Percentiles rank a stretch among this genome's conserved stretches.
Conservation (phyloP, 2,797 vertebrate genomes). For the Hylomyscus alleni region DNA sequence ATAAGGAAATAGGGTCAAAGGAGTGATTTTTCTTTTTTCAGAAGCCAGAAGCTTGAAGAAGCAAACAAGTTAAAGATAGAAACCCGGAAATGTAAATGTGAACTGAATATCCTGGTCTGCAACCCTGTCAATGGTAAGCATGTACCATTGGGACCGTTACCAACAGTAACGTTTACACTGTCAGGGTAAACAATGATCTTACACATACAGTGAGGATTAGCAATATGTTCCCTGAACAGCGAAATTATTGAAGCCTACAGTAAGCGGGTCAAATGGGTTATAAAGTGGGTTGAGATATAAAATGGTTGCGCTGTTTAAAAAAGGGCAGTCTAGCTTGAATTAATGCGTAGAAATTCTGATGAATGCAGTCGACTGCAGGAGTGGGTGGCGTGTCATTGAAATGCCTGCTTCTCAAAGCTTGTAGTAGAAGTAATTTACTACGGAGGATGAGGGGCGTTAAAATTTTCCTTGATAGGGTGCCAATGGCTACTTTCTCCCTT, state of each 20-base stretch:
- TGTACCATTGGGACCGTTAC: neutral
- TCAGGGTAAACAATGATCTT: neutral
- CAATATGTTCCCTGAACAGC: neutral
- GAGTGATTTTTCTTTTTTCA: neutral
- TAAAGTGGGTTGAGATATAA: neutral
- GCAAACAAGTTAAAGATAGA: neutral
- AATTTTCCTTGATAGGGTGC: neutral
- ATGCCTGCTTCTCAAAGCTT: neutral
- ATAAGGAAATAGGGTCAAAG: rapidly evolving
- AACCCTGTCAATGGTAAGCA: neutral
- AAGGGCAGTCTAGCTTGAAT: neutral
- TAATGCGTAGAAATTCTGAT: neutral
- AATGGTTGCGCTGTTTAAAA: neutral
- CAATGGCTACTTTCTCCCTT: neutral
- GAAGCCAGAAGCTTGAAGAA: neutral
- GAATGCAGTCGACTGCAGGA: neutral
- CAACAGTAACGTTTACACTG: neutral
- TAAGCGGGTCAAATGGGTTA: neutral
- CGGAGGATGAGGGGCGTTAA: rapidly evolving
- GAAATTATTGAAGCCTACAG: neutral
- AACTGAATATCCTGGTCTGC: neutral
- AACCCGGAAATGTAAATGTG: neutral
- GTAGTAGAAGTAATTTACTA: neutral
- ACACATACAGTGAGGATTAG: neutral
- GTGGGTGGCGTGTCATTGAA: neutral